Conservation (phyloP, 2,113 vertebrate species). For the Prunella fulvescens region DNA sequence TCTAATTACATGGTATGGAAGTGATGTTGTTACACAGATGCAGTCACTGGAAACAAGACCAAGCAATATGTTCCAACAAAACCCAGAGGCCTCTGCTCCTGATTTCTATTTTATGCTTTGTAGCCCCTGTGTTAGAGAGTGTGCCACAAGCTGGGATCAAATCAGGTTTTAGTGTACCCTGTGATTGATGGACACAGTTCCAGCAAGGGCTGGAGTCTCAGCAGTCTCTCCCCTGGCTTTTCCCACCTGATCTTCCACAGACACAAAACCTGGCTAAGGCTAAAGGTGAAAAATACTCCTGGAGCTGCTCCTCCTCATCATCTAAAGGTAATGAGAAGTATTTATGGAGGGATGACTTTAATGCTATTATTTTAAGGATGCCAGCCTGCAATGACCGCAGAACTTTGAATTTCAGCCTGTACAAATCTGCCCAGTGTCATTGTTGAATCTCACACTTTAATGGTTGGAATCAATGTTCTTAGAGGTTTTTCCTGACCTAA, state of each 20-base stretch:
- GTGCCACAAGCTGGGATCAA: background rate
- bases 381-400: background rate
- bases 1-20: constrained; percentile 59
- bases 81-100: constrained; percentile 28
- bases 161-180: background rate
- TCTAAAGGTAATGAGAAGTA: background rate
- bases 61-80: constrained; percentile 35
- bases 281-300: background rate
- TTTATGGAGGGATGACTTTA: background rate
- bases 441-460: background rate
- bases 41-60: constrained; percentile 49
- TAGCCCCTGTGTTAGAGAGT: background rate
- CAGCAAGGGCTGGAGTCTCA: background rate
- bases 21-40: constrained; percentile 52
- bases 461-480: background rate
- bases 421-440: background rate
- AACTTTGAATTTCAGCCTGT: background rate
- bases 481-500: background rate
- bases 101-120: constrained; percentile 38
- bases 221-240: background rate
- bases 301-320: background rate
- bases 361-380: background rate
- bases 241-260: background rate
- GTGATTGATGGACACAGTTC: background rate
- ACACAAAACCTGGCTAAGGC: background rate